These are phyloP conservation scores for Drosophila quadrilineata DNA, from an alignment of 1,140 invertebrate genomes.

Conservation along the genomic window DNA sequence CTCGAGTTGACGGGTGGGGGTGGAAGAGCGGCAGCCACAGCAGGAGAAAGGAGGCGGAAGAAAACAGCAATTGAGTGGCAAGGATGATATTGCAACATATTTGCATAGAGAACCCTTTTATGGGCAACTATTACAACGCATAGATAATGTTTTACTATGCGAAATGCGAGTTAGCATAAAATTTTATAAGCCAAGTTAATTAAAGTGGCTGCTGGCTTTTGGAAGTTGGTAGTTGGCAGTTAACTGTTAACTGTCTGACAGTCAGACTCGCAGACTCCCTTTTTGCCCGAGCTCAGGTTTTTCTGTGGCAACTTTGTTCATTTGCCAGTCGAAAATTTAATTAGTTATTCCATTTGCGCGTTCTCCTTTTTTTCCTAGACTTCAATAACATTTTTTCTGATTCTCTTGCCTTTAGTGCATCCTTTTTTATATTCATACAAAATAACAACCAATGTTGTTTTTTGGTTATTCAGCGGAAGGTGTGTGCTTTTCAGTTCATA, in stretches of 20 bases:
- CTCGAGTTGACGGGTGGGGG: not conserved
- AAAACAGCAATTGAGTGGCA: constrained; percentile 27
- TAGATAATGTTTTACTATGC: constrained; percentile 65
- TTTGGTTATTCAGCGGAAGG: constrained; percentile 22
- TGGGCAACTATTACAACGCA: constrained; percentile 53
- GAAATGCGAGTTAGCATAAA: constrained; percentile 53
- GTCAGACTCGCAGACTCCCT: constrained; percentile 15
- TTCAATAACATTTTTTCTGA: constrained; percentile 5
- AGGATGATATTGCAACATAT: constrained; percentile 67
- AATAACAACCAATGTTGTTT: constrained; percentile 28
- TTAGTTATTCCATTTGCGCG: constrained; percentile 73
- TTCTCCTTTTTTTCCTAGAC: constrained; percentile 13
- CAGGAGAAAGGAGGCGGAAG: no score
- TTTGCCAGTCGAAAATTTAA: constrained; percentile 71
- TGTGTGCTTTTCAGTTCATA: constrained; percentile 22
- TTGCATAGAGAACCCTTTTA: constrained; percentile 73
- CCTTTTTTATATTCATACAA: no score
- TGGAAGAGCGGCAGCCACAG: not conserved
- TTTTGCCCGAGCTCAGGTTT: no score
- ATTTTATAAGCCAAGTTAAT: constrained; percentile 76
- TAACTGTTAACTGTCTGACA: constrained; percentile 34
- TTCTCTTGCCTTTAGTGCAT: no score
- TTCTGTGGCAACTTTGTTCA: constrained; percentile 54
- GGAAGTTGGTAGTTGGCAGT: constrained; percentile 32
- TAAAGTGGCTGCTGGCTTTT: constrained; percentile 41